These are phyloP conservation scores for Henricia sp. DNA, from an alignment of 53 echinoderm and acorn worm genomes.

Conservation along the genomic window DNA sequence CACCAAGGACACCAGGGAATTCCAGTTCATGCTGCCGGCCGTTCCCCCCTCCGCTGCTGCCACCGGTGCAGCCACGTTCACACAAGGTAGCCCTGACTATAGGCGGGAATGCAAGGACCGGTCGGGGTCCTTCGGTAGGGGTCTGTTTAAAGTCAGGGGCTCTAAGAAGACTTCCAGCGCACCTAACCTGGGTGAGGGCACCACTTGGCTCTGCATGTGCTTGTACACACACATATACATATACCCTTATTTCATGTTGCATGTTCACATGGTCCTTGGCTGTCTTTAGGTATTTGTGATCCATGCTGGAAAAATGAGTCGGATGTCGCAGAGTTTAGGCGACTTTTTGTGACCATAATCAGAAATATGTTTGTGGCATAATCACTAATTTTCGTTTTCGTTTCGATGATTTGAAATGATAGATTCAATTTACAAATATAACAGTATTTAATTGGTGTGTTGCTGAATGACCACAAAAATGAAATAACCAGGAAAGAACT, in stretches of 20 bases:
- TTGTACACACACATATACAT: no score
- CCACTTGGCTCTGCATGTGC: constrained; percentile 38
- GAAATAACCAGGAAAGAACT: no score
- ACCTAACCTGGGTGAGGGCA: constrained; percentile 92
- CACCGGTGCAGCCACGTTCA: constrained; percentile 17
- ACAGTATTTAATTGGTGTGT: no score
- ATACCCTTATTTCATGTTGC: constrained; percentile 41
- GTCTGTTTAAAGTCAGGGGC: constrained; percentile 73
- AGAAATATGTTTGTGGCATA: no score
- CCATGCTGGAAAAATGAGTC: no score
- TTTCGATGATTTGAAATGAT: no score
- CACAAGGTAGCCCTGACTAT: constrained; percentile 57
- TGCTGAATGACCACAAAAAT: no score
- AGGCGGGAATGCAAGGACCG: constrained; percentile 60
- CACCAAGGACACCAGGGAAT: constrained; percentile 58
- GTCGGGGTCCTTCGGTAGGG: constrained; percentile 81
- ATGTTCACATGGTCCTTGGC: constrained; percentile 5
- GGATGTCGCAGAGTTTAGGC: no score
- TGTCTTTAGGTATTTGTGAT: no score
- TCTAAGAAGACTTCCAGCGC: constrained; percentile 92
- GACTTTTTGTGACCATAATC: no score
- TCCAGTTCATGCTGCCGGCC: constrained; percentile 43
- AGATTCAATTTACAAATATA: no score
- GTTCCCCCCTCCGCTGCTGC: not conserved
- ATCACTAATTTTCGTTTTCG: no score